These are phyloP conservation scores for Euschistus heros DNA, from an alignment of 1,140 invertebrate species.

Conservation along the genomic window DNA sequence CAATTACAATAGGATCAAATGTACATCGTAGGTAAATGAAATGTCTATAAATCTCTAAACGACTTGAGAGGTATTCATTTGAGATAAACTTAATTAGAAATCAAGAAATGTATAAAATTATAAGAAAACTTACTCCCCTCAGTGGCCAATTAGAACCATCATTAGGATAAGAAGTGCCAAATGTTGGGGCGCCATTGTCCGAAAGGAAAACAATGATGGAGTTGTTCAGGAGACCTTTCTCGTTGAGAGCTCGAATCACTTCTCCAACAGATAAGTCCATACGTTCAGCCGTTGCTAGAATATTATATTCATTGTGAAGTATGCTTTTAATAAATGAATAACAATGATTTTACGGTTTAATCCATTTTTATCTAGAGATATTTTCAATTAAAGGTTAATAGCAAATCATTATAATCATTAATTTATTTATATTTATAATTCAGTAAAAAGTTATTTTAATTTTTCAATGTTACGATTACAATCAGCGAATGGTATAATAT, in stretches of 20 bases:
- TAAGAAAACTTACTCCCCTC: constrained; percentile 39
- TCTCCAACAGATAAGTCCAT: constrained; percentile 58
- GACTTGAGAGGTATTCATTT: no score
- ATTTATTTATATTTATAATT: no score
- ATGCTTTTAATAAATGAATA: background rate
- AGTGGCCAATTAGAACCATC: constrained; percentile 53
- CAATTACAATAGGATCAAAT: background rate
- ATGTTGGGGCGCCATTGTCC: constrained; percentile 49
- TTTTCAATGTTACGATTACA: no score
- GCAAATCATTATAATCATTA: background rate
- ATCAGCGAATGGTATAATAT: no score
- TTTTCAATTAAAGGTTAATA: background rate
- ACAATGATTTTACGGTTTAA: background rate
- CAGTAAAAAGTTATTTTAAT: no score
- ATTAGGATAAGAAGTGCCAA: constrained; percentile 37
- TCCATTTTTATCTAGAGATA: background rate
- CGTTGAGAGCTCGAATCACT: constrained; percentile 47
- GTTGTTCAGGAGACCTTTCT: constrained; percentile 44
- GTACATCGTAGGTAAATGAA: background rate
- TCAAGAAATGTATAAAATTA: no score
- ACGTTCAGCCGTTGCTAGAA: constrained; percentile 53
- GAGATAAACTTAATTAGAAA: no score
- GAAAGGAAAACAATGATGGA: constrained; percentile 49
- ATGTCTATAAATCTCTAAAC: background rate
- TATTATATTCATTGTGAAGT: background rate